These are phyloP conservation scores for Vanacampus margaritifer DNA, from an alignment of 2,113 vertebrate genomes.

Conservation along the genomic window DNA sequence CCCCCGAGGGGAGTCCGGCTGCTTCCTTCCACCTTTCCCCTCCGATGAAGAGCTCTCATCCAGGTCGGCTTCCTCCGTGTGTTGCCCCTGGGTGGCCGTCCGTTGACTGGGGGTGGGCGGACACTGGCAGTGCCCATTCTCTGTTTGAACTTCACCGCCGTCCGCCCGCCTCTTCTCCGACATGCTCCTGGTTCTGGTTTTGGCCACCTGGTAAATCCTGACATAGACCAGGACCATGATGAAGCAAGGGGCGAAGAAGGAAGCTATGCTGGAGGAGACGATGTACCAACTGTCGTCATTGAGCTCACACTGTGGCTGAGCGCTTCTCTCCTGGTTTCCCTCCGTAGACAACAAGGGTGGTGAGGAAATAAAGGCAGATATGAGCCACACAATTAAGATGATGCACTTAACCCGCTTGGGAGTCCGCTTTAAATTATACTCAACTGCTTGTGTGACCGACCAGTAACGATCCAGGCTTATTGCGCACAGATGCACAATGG, in stretches of 20 bases:
- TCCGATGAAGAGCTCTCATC: constrained; percentile 80
- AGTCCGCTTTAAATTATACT: constrained; percentile 89
- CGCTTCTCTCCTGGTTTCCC: constrained; percentile 64
- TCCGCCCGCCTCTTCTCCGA: constrained; percentile 76
- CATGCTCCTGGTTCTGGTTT: constrained; percentile 83
- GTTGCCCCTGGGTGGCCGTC: constrained; percentile 46
- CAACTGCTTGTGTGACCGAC: constrained; percentile 92
- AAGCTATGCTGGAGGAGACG: constrained; percentile 86
- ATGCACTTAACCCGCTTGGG: constrained; percentile 84
- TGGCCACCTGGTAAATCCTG: constrained; percentile 92
- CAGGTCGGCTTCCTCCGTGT: constrained; percentile 66
- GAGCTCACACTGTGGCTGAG: constrained; percentile 81
- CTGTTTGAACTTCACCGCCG: constrained; percentile 4
- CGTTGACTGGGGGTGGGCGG: constrained; percentile 60
- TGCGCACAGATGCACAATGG: constrained; percentile 91
- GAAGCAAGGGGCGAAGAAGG: constrained; percentile 90
- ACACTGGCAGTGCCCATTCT: constrained; percentile 82
- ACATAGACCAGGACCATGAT: constrained; percentile 92
- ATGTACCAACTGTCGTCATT: constrained; percentile 96
- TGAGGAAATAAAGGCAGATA: constrained; percentile 89
- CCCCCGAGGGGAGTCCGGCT: constrained; percentile 11
- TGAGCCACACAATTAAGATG: constrained; percentile 86
- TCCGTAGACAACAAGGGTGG: constrained; percentile 84
- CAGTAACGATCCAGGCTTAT: constrained; percentile 95
- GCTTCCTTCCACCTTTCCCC: constrained; percentile 59